Evolutionary conservation across 2,888 invertebrate genomes (phyloP), one percentile per base, ranked within the genome.

Genomic region (Dolomedes plantarius): DNA sequence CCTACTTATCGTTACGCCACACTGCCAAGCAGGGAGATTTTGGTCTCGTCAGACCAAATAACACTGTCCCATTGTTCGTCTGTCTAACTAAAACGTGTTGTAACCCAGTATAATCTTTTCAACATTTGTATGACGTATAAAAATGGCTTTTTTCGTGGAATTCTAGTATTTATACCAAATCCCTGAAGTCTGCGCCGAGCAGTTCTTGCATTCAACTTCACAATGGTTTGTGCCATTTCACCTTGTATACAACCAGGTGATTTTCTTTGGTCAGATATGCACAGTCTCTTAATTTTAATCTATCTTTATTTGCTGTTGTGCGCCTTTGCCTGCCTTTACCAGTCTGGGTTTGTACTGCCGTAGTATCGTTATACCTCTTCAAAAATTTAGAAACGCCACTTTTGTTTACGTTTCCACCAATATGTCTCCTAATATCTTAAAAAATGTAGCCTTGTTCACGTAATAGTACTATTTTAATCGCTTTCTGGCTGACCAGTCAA

Each of bases 11-110:
- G n/a, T 1, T n/a, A 9, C 16, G 1, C 62, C 9, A 23, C 5
- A 41, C 13, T 31, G 32, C 7, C 46, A 13, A 72, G 28, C 13
- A 72, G 16, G 72, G 27, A 46, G 2, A 13, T 23, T 72, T 72
- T 46, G 29, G 50, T 29, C 50, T 72, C 50, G 72, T 41, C 72
- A 50, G 27, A 72, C 46, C 72, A 72, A 5, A 72, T 72, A 13
- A 46, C 46, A 28, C 6, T 67, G 39, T 6, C 5, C 23, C 41
- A 6, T 41, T 41, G 71, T 41, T 1, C 71, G 27, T 6, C 9
- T 23, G 11, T 72, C 72, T 50, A 72, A 9, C 50, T 72, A 72
- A 50, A 11, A 50, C 46, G 72, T 23, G 65, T 16, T 72, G 72
- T 72, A 28, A 29, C 23, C 46, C 13, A 23, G 11, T 71, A 5